A percentile compares a stretch with the other conserved stretches of the same genome.
Conservation (phyloP, 2,797 vertebrate genomes). For the Eulemur mongoz region DNA sequence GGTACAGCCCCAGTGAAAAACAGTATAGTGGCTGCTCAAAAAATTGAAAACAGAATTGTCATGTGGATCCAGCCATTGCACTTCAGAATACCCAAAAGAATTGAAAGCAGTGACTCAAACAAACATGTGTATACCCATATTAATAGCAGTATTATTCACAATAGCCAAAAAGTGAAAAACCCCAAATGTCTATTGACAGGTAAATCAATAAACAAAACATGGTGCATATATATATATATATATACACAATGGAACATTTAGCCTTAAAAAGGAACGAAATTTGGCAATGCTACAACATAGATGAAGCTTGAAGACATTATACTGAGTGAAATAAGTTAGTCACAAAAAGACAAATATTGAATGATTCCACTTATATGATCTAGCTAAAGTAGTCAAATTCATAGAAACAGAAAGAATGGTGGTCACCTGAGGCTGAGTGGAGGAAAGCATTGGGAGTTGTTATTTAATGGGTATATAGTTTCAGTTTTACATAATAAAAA, state of each 20-base stretch:
- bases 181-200: not conserved
- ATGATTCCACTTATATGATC: not conserved
- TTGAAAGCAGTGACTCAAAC: not conserved
- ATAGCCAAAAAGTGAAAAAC: not conserved
- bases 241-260: not conserved
- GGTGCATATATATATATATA: not conserved
- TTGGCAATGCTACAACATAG: not conserved
- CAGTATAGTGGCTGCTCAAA: not conserved
- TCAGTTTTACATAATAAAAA: not conserved
- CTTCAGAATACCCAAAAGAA: not conserved
- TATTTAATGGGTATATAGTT: not conserved
- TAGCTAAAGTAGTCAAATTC: not conserved
- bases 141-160: not conserved
- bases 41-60: not conserved
- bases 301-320: not conserved
- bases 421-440: not conserved
- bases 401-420: not conserved
- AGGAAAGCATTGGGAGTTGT: not conserved
- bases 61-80: not conserved
- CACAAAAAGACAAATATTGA: not conserved
- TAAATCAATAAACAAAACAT: constrained; percentile 14
- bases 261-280: constrained; percentile 2
- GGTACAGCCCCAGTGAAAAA: not conserved
- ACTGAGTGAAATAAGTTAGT: constrained; percentile 23
- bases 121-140: not conserved